phyloP scores from a whole-genome alignment of 2,113 vertebrate species.

The Protobothrops mucrosquamatus region DNA sequence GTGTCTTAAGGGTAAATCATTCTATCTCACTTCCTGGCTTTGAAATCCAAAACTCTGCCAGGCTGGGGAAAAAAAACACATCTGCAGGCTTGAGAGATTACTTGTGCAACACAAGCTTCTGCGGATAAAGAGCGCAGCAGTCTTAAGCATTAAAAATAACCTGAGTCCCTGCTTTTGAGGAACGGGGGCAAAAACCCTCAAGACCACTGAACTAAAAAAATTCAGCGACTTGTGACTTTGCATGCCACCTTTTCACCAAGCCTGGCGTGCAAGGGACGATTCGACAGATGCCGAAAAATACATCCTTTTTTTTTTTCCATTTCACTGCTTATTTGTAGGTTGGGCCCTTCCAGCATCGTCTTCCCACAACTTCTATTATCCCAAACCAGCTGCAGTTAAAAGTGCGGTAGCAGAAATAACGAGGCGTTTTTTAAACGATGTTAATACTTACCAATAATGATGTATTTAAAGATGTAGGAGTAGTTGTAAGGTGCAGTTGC shows the following conservation, averaged over 20 bases:
- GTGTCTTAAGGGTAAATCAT: no score
- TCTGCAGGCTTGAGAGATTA: not conserved
- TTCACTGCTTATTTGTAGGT: not conserved
- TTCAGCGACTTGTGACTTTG: not conserved
- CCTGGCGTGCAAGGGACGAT: not conserved
- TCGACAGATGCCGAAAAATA: not conserved
- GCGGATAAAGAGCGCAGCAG: no score
- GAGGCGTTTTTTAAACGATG: not conserved
- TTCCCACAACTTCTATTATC: not conserved
- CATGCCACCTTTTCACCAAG: not conserved
- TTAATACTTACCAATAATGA: slow-evolving; percentile 94
- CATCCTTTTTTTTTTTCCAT: not conserved
- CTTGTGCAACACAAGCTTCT: no score
- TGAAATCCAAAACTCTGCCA: not conserved
- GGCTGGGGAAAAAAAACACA: not conserved
- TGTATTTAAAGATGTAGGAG: slow-evolving; percentile 99
- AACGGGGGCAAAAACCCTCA: no score
- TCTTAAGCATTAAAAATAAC: no score
- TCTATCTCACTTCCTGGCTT: not conserved
- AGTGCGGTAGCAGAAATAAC: not conserved
- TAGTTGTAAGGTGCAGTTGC: slow-evolving; percentile 99
- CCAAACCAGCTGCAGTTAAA: not conserved
- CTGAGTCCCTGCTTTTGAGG: no score
- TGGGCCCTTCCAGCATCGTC: not conserved
- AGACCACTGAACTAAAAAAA: no score